Evolutionary conservation across 2,797 vertebrate genomes (phyloP).

Genomic region (Margarornis squamiger): DNA sequence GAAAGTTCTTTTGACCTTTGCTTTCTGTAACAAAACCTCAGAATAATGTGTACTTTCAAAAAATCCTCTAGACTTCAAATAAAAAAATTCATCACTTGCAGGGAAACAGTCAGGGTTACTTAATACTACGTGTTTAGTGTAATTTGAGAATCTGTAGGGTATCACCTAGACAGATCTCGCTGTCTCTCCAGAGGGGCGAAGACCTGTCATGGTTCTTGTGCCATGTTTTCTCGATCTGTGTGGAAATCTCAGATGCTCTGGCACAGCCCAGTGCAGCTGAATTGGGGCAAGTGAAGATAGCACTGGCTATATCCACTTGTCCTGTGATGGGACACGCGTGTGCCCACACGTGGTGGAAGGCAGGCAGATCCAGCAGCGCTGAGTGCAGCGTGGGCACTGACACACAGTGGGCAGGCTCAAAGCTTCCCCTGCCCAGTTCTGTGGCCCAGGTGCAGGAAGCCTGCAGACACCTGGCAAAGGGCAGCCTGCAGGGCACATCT

Average conservation of each 20-base stretch:
- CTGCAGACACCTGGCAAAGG: neutral
- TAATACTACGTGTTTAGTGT: neutral
- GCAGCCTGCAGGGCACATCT: neutral
- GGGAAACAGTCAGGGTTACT: neutral
- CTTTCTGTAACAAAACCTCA: neutral
- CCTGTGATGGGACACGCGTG: fast-evolving
- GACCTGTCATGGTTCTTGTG: neutral
- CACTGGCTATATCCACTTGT: neutral
- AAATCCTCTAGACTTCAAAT: neutral
- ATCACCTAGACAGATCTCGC: neutral
- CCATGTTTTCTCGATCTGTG: neutral
- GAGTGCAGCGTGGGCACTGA: neutral
- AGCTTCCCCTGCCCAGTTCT: neutral
- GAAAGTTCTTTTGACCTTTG: neutral
- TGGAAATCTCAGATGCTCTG: neutral
- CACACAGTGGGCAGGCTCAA: fast-evolving
- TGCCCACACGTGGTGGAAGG: neutral
- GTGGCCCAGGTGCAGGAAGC: neutral
- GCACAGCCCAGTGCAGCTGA: neutral
- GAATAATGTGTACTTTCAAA: neutral
- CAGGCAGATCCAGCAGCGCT: neutral
- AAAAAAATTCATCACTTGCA: neutral
- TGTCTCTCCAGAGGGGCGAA: neutral
- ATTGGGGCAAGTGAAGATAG: neutral
- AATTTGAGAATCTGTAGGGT: neutral